These are phyloP conservation scores for Cotesia vestalis DNA, from an alignment of 1,140 invertebrate species.

Conservation along the genomic window DNA sequence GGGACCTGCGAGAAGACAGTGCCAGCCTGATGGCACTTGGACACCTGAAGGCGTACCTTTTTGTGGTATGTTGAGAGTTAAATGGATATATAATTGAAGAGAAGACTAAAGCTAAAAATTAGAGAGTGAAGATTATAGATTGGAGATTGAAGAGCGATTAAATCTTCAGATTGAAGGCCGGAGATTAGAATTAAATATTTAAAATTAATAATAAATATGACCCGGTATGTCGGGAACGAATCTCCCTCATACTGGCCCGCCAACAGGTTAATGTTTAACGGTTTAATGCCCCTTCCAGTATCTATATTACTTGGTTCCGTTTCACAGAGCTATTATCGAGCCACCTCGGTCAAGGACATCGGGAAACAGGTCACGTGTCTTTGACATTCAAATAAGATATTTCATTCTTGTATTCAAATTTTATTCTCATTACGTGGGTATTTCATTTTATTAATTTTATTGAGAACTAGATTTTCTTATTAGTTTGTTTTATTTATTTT, in stretches of 20 bases:
- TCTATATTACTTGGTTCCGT: constrained; percentile 35
- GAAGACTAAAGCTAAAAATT: no score
- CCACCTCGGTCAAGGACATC: constrained; percentile 59
- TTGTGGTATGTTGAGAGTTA: constrained; percentile 81
- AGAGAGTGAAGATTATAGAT: not conserved
- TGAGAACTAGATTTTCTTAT: constrained; percentile 1
- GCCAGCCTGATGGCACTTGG: constrained; percentile 81
- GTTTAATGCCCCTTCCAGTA: constrained; percentile 42
- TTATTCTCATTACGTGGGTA: no score
- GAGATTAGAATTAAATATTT: not conserved
- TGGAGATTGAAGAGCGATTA: not conserved
- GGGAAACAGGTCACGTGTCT: constrained; percentile 49
- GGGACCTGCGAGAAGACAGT: constrained; percentile 82
- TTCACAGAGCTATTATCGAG: constrained; percentile 31
- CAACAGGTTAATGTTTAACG: constrained; percentile 46
- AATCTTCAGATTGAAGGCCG: no score
- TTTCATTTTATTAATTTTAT: no score
- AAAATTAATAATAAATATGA: constrained; percentile 15
- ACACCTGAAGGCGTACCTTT: constrained; percentile 91
- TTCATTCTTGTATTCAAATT: not conserved
- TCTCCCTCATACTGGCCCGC: constrained; percentile 20
- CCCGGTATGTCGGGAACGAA: not conserved
- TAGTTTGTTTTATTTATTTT: no score
- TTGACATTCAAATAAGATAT: constrained; percentile 33
- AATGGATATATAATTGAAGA: no score